Base-by-base conservation (phyloP, 2,888 invertebrate species). In the Caenorhabditis zanzibari region DNA sequence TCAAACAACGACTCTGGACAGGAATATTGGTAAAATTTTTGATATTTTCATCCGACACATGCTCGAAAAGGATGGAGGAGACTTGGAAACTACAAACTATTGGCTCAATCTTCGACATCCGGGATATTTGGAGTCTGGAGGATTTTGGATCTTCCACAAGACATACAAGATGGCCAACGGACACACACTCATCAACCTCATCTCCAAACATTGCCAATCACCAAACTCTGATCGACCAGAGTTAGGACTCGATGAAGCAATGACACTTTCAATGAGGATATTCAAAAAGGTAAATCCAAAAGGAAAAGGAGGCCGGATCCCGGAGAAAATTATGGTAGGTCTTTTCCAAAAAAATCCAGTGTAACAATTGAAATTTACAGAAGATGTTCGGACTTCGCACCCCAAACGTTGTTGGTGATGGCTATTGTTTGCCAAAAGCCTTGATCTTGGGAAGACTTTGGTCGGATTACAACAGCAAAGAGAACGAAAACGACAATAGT, bases 361-460 rank as follows among this genome's bases (percentile, higher is more conserved):
- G 59, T 59, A 38, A 19, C 28, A 4, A 26, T 6, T n/a, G 44
- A n/a, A n/a, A n/a, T 52, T 58, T n/a, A 32, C 32, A 58, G 32
- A 58, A 32, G 32, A 59, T 12, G 14, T 59, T 59, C 22, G 59
- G 59, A 10, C n/a, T 59, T 7, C 38, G 35, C 12, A 19, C 19
- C 2, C 38, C 19, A 22, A 59, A 35, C 5, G 59, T 59, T 19
- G 10, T 38, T 22, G 59, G 38, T 7, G 12, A 19, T 9, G 7
- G 35, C n/a, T 32, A 59, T 22, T 59, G 59, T 12, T 38, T 59
- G 2, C 38, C 59, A 16, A 59, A 59, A 38, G 59, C 59, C 3
- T 2, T 59, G 16, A 12, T 59, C 12, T 16, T 59, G 2, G 38
- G 38, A 35, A 59, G 10, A 22, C 6, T 22, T 4, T 56, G 56